A percentile compares a stretch with the other conserved stretches of the same genome.
Evolutionary conservation across 2,113 vertebrate species (phyloP).

Genomic region (Lagopus leucura): DNA sequence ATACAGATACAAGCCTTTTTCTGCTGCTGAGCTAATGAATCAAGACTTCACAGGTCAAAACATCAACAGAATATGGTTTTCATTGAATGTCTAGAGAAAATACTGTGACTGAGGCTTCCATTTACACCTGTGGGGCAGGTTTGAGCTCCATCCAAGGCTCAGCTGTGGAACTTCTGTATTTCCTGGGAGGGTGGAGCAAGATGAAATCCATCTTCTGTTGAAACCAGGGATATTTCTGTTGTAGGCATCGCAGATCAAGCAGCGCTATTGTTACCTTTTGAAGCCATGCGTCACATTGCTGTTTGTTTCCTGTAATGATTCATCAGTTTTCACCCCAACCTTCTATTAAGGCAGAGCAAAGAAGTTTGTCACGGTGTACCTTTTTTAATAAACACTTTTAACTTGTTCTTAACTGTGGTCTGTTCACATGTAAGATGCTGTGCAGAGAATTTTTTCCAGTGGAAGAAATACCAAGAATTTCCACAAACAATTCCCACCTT

Average conservation of each 20-base stretch:
- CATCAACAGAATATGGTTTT: background rate
- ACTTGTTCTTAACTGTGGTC: background rate
- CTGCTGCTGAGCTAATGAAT: background rate
- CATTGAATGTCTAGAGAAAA: background rate
- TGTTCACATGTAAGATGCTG: background rate
- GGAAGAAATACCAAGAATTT: background rate
- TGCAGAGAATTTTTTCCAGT: background rate
- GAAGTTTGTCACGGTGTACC: slow-evolving; percentile 31
- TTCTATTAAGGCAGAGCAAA: slow-evolving; percentile 51
- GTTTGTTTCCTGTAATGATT: slow-evolving; percentile 60
- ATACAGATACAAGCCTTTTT: background rate
- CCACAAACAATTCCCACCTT: background rate
- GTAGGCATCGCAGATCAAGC: background rate
- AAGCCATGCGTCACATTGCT: slow-evolving; percentile 34
- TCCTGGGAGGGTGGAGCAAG: background rate
- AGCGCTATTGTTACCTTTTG: slow-evolving; percentile 34
- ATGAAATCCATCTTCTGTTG: background rate
- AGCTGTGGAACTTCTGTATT: background rate
- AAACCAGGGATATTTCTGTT: slow-evolving; percentile 18
- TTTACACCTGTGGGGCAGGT: background rate
- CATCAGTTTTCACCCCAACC: slow-evolving; percentile 47
- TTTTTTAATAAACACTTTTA: slow-evolving; percentile 24
- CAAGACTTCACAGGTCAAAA: background rate
- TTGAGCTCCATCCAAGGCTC: background rate
- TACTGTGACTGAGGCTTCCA: background rate